phyloP scores from a whole-genome alignment of 2,113 vertebrate species.

The Passer domesticus region DNA sequence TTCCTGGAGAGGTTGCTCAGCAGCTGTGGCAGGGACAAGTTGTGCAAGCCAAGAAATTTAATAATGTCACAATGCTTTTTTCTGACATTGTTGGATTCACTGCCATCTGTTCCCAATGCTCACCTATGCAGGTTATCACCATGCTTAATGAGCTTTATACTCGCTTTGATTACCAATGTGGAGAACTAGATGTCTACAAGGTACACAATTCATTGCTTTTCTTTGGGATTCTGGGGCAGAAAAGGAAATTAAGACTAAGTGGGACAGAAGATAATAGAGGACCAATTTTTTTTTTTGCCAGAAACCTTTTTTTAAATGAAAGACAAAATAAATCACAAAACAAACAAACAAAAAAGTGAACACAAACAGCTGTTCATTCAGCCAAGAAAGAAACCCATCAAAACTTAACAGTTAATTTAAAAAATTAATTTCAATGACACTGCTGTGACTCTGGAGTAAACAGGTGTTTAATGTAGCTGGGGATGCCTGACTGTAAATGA shows the following conservation, averaged over 20 bases:
- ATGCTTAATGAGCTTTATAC: constrained; percentile 98
- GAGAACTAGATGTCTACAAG: constrained; percentile 96
- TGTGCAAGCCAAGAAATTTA: constrained; percentile 95
- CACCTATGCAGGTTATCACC: constrained; percentile 97
- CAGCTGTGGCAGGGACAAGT: constrained; percentile 96
- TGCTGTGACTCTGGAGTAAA: neutral
- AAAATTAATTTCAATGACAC: neutral
- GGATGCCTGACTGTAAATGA: neutral
- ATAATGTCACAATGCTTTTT: constrained; percentile 93
- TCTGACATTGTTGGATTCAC: constrained; percentile 98
- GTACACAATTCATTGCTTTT: constrained; percentile 68
- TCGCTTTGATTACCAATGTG: constrained; percentile 92
- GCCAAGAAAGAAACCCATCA: neutral
- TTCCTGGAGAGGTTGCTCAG: constrained; percentile 92
- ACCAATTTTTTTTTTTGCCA: neutral
- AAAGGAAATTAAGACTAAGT: neutral
- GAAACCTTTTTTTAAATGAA: neutral
- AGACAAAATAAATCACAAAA: neutral
- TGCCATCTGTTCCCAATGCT: constrained; percentile 91
- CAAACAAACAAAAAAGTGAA: neutral
- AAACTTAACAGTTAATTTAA: neutral
- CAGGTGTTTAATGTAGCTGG: neutral
- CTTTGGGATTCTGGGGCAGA: neutral
- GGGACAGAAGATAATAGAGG: neutral
- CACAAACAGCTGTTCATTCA: neutral